These are phyloP conservation scores for Pogonognathellus flavescens DNA, from an alignment of 1,140 invertebrate genomes.

Conservation along the genomic window DNA sequence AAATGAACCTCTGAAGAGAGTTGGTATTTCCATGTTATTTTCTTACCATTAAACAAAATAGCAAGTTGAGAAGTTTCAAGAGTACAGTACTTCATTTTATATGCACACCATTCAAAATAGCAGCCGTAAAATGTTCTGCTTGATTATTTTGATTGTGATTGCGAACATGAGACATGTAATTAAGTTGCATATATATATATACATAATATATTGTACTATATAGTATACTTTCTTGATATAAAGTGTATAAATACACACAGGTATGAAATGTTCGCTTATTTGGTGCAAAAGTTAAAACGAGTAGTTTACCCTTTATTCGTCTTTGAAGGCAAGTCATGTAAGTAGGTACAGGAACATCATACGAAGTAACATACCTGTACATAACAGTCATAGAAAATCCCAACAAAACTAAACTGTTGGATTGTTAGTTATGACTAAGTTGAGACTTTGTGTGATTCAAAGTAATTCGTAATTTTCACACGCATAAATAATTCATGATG, in stretches of 20 bases:
- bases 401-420: not conserved
- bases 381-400: not conserved
- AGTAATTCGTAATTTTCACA: constrained; percentile 12
- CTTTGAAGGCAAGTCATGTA: not conserved
- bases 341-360: too few species aligned
- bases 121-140: constrained; percentile 4
- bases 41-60: not conserved
- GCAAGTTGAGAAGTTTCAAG: not conserved
- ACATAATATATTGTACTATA: not conserved
- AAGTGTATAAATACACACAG: too few species aligned
- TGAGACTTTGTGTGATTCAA: not conserved
- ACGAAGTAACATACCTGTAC: too few species aligned
- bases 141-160: constrained; percentile 24
- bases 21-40: not conserved
- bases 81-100: not conserved
- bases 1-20: not conserved
- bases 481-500: constrained; percentile 8
- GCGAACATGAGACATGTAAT: constrained; percentile 2
- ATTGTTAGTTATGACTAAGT: not conserved
- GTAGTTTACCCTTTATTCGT: constrained; percentile 6
- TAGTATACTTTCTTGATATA: not conserved
- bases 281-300: not conserved
- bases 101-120: not conserved
- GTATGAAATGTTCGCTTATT: too few species aligned
- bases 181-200: not conserved